Conservation (phyloP, 1,140 invertebrate genomes). For the Rhizoglyphus robini region DNA sequence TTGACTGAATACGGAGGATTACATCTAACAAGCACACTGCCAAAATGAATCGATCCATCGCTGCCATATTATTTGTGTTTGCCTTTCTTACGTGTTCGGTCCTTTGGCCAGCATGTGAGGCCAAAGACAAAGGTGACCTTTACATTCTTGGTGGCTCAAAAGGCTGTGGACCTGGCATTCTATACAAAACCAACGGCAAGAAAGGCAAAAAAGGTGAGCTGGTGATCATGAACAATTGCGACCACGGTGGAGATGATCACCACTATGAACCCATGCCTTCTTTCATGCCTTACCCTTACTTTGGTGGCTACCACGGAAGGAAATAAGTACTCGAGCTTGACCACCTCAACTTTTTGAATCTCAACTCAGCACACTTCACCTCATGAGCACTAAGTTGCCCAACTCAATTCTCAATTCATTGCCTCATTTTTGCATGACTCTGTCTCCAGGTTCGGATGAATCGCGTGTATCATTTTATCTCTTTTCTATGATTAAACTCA, state of each 20-base stretch:
- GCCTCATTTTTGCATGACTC: too few relatives aligned
- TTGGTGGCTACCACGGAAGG: too few relatives aligned
- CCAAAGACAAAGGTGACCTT: neutral
- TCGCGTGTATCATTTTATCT: too few relatives aligned
- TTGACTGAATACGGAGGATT: neutral
- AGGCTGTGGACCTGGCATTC: neutral
- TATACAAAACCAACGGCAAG: conserved; percentile 2
- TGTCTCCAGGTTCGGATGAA: too few relatives aligned
- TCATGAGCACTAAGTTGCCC: too few relatives aligned
- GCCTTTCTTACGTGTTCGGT: neutral
- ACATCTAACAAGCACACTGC: neutral
- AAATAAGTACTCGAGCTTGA: too few relatives aligned
- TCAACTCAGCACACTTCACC: too few relatives aligned
- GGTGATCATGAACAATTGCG: neutral
- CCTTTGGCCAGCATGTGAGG: neutral
- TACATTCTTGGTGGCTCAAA: neutral
- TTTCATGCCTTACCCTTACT: neutral
- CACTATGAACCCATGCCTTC: neutral
- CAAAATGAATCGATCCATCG: neutral
- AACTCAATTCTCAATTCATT: too few relatives aligned
- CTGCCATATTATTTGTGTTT: neutral
- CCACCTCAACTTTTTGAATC: too few relatives aligned
- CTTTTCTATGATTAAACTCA: too few relatives aligned
- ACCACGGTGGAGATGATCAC: neutral
- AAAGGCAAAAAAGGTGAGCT: neutral